Evolutionary conservation across 2,888 invertebrate species (phyloP), one percentile per base, ranked within the genome.

Genomic region (Sceliomorpha sp.): DNA sequence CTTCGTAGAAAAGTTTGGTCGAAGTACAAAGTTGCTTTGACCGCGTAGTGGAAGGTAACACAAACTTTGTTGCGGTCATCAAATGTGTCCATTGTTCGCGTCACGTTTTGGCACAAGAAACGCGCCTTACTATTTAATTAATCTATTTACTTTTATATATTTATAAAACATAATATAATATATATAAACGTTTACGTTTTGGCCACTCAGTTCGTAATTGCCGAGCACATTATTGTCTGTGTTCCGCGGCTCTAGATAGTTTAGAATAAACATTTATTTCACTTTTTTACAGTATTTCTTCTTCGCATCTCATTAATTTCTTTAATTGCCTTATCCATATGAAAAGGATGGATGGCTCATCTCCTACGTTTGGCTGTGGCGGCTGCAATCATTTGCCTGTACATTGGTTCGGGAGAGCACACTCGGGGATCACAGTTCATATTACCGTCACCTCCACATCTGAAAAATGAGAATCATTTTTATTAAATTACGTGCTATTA

Each of bases 401-500:
- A 90, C 93, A 96, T 94, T 58, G 96, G 96, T 88, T 96, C 95
- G 36, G 97, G 96, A 77, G 95, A 94, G 89, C 97, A 97, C 73
- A 93, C 93, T 89, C 94, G 94, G 62, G 97, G 97, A 89, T 97
- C 95, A 89, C 97, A 97, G 89, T 96, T 94, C 97, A 97, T 97
- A 89, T 96, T 95, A 81, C 97, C 97, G 88, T 96, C 94, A 73
- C 94, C 94, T 83, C 96, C 96, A 90, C 97, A 97, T 89, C 96
- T 96, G 89, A 24, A 91, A 73, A 47, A 40, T n/a, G 26, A n/a
- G 17, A 15, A 29, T 31, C 13, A 31, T 6, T 72, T 32, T 14
- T 5, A 12, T 45, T 29, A 34, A 34, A 14, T 34, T 7, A 8
- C 7, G n/a, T 34, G 5, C 6, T 12, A 13, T 1, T 13, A 34